Evolutionary conservation across 2,888 invertebrate genomes (phyloP).

Genomic region (Coelopa pilipes): DNA sequence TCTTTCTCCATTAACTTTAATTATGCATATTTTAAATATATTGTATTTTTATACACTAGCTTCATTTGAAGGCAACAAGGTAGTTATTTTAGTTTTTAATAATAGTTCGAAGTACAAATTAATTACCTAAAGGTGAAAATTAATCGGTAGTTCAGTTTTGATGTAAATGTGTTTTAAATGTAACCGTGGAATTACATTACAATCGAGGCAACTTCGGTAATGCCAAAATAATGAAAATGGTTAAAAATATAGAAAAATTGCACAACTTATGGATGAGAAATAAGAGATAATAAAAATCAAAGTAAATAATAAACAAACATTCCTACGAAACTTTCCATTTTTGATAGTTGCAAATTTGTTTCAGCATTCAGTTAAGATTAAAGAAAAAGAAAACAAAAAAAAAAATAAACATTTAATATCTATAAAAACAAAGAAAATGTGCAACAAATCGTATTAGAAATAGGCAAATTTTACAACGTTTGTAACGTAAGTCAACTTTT

Average conservation of each 20-base stretch:
- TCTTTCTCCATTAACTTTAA: constrained; percentile 16
- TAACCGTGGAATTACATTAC: constrained; percentile 22
- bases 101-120: constrained; percentile 41
- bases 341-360: constrained; percentile 3
- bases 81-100: constrained; percentile 49
- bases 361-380: neutral
- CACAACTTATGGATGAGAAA: constrained; percentile 31
- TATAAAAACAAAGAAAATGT: constrained; percentile 17
- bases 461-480: constrained; percentile 33
- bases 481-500: constrained; percentile 30
- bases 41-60: constrained; percentile 54
- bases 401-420: constrained; percentile 15
- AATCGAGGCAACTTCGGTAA: constrained; percentile 55
- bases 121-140: constrained; percentile 33
- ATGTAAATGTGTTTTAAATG: constrained; percentile 32
- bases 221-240: constrained; percentile 31
- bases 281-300: constrained; percentile 10
- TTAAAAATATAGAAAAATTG: constrained; percentile 27
- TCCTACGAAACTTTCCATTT: constrained; percentile 27
- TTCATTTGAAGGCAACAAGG: constrained; percentile 66
- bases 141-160: constrained; percentile 19
- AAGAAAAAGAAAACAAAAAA: constrained; percentile 22
- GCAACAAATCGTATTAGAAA: constrained; percentile 13
- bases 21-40: constrained; percentile 28
- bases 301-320: constrained; percentile 39